A percentile compares a stretch with the other conserved stretches of the same genome.
phyloP scores from a whole-genome alignment of 2,888 invertebrate species.

The Ichneumoninae sp. region DNA sequence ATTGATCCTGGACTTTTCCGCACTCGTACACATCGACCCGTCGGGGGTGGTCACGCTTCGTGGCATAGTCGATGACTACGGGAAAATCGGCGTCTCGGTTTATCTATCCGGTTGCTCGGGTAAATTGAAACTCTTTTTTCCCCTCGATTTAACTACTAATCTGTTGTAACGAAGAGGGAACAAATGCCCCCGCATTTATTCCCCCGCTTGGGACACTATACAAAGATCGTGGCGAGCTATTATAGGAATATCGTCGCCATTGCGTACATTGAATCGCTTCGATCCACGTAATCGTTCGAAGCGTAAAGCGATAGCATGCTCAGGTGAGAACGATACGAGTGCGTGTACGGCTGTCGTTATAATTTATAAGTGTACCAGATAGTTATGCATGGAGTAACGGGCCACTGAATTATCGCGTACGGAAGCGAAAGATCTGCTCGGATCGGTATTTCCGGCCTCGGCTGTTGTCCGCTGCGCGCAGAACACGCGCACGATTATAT shows the following conservation, averaged over 20 bases:
- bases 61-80: slow-evolving; percentile 86
- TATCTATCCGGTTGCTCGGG: slow-evolving; percentile 89
- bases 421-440: slow-evolving; percentile 32
- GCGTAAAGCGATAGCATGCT: slow-evolving; percentile 14
- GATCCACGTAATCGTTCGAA: slow-evolving; percentile 8
- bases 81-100: slow-evolving; percentile 85
- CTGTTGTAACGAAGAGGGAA: neutral
- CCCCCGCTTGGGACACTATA: neutral
- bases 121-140: slow-evolving; percentile 77
- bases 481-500: slow-evolving; percentile 39
- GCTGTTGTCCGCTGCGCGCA: neutral
- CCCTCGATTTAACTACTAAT: neutral
- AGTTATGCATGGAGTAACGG: slow-evolving; percentile 38
- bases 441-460: slow-evolving; percentile 37
- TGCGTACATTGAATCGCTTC: neutral
- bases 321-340: slow-evolving; percentile 8
- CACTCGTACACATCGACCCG: slow-evolving; percentile 89
- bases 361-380: slow-evolving; percentile 8
- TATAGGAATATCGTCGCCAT: neutral
- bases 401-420: slow-evolving; percentile 33
- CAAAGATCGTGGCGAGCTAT: neutral
- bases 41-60: slow-evolving; percentile 88
- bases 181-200: neutral
- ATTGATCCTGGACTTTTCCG: slow-evolving; percentile 89
- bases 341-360: neutral